Evolutionary conservation across 2,113 vertebrate species (phyloP).

Genomic region (Pica pica): DNA sequence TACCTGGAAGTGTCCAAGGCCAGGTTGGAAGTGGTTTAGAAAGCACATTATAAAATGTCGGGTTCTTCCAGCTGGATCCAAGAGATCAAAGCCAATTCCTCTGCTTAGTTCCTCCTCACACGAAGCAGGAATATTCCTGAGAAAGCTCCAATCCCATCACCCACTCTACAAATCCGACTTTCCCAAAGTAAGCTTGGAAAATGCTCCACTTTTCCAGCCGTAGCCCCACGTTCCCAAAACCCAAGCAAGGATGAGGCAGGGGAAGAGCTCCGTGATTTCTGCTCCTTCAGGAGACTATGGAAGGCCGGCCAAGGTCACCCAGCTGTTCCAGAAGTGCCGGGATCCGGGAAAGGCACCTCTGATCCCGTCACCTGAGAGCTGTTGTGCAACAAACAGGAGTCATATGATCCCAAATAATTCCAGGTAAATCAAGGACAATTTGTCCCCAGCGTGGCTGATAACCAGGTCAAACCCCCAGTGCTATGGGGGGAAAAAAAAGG

Average conservation of each 20-base stretch:
- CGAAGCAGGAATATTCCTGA: accelerated
- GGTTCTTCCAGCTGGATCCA: neutral
- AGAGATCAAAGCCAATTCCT: neutral
- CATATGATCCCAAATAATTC: neutral
- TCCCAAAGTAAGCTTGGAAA: neutral
- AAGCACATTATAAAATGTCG: neutral
- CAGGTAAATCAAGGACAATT: neutral
- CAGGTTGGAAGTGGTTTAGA: neutral
- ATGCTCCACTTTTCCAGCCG: accelerated
- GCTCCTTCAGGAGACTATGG: neutral
- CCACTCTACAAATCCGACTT: neutral
- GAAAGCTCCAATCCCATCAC: neutral
- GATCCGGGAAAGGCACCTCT: neutral
- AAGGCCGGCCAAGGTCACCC: neutral
- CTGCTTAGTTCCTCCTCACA: accelerated
- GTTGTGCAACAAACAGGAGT: neutral
- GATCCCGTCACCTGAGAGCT: neutral
- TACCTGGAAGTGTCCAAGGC: neutral
- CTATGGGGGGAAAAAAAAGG: neutral
- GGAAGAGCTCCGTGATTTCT: neutral
- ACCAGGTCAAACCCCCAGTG: neutral
- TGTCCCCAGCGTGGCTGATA: neutral
- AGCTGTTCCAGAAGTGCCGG: neutral
- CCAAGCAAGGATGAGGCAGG: neutral
- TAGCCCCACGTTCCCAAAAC: neutral